Evolutionary conservation across 2,113 vertebrate genomes (phyloP), one percentile per base, ranked within the genome.

Genomic region (Scophthalmus maximus): DNA sequence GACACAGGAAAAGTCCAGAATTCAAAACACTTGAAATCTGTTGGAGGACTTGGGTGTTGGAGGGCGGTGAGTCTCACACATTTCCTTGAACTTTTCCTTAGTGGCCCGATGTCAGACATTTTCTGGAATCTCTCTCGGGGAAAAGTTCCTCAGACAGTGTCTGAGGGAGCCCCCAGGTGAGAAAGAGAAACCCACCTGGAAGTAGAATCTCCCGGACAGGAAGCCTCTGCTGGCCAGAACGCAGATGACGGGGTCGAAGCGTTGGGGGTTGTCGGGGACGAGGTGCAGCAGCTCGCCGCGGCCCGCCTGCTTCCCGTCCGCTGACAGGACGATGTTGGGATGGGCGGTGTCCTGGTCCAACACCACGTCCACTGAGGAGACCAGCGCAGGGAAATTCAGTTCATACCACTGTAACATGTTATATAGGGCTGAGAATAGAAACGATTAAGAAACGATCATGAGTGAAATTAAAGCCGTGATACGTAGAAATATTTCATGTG

Each of bases 121-220:
- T n/a, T n/a, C n/a, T n/a, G n/a, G n/a, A n/a, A n/a, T n/a, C n/a
- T n/a, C n/a, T n/a, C n/a, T n/a, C n/a, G n/a, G n/a, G n/a, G n/a
- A n/a, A n/a, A n/a, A n/a, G n/a, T n/a, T n/a, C n/a, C n/a, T n/a
- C n/a, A n/a, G n/a, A n/a, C n/a, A n/a, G n/a, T n/a, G n/a, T n/a
- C n/a, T n/a, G n/a, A n/a, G n/a, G n/a, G n/a, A n/a, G n/a, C n/a
- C n/a, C n/a, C n/a, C n/a, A n/a, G n/a, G n/a, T n/a, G n/a, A n/a
- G n/a, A n/a, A n/a, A n/a, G n/a, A n/a, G 55, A 40, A 15, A 7
- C 67, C 38, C 2, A 91, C 91, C 90, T 65, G 87, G 85, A 93
- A 95, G 86, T 88, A 94, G 55, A 91, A 83, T 42, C 90, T 87
- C 3, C 95, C 95, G 0, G 90, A 92, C 47, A 85, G 23, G 79